Evolutionary conservation across 2,797 vertebrate species (phyloP), one percentile per base, ranked within the genome.

Genomic region (Okamejei kenojei): DNA sequence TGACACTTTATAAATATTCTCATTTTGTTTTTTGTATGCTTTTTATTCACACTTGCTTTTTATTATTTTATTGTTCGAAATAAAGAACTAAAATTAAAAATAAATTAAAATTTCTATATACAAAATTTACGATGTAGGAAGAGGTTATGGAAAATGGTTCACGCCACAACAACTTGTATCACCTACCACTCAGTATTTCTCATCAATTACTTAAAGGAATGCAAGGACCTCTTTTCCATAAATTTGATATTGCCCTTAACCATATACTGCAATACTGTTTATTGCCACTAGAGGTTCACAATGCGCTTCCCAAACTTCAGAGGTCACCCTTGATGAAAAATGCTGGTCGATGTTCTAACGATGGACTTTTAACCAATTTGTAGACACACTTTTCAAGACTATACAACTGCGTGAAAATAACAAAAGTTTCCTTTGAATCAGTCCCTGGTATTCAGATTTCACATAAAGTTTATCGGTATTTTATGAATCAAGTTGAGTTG

Each of bases 231-330:
- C 38, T 45, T 26, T 73, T 71, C 8, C 29, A 29, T 19, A 68
- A 73, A 38, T 74, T 54, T 74, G 90, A 76, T 73, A 74, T 23
- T 10, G 73, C 3, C 23, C 10, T 54, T n/a, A 73, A 21, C 65
- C 5, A 73, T 91, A 38, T 73, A 76, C 71, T 92, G 90, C 71
- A 92, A 76, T 74, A 45, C 17, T 76, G 0, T 29, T 17, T 92
- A 0, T 71, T 54, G 21, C 90, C 90, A 92, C 68, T 74, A 92
- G 90, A 92, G 71, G 90, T 71, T 76, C 90, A 74, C 73, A 58
- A 92, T 76, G 90, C 76, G 90, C 90, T 92, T 74, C 26, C 35
- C 38, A 92, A 92, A 54, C 26, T 45, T 35, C 7, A 73, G 68
- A 45, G 68, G n/a, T 3, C 68, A 0, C 35, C 9, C 54, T 38